Evolutionary conservation across 2,888 invertebrate species (phyloP).

Genomic region (Rhagophthalmus giganteus): DNA sequence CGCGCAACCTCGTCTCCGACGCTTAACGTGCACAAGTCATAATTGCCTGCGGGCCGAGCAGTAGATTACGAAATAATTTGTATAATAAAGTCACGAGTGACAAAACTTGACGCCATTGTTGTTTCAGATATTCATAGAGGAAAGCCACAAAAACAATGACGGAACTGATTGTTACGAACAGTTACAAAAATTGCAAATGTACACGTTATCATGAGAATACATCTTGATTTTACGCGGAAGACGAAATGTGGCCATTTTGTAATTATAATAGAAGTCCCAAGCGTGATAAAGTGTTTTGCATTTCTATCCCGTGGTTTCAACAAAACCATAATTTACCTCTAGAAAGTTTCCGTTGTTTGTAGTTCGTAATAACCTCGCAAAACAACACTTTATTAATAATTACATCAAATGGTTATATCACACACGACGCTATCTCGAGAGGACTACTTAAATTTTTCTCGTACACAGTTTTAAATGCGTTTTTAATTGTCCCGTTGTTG

Average conservation of each 20-base stretch:
- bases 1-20: no score
- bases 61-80: no score
- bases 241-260: conserved; percentile 21
- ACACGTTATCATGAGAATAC: conserved; percentile 22
- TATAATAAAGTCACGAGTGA: conserved; percentile 14
- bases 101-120: conserved; percentile 21
- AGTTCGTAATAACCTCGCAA: conserved; percentile 8
- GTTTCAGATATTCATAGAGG: conserved; percentile 15
- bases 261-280: conserved; percentile 21
- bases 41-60: no score
- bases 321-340: conserved; percentile 12
- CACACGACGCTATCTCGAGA: background rate
- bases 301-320: conserved; percentile 14
- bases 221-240: conserved; percentile 24
- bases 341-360: conserved; percentile 19
- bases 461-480: no score
- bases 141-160: no score
- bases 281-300: conserved; percentile 25
- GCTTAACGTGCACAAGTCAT: no score
- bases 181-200: conserved; percentile 20
- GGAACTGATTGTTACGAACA: conserved; percentile 24
- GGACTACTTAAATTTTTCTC: no score
- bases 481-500: no score
- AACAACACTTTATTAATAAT: conserved; percentile 12
- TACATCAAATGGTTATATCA: conserved; percentile 8